Evolutionary conservation across 2,113 vertebrate species (phyloP).

Genomic region (Phalacrocorax brasilianus): DNA sequence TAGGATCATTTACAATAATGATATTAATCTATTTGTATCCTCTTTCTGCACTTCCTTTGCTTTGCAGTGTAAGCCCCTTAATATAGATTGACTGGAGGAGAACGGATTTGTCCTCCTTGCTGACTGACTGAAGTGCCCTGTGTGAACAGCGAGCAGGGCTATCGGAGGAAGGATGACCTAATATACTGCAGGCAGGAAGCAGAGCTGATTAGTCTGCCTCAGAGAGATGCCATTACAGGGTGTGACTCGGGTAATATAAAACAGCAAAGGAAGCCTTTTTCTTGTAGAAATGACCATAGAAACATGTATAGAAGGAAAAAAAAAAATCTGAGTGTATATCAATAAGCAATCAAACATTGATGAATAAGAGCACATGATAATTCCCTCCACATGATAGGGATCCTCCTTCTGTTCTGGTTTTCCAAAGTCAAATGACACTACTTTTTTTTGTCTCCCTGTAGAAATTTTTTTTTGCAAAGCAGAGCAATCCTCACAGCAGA

Average conservation of each 20-base stretch:
- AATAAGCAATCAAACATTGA: no score
- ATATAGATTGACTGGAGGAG: constrained; percentile 8
- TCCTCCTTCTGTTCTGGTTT: background rate
- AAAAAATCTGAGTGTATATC: background rate
- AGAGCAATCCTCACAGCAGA: background rate
- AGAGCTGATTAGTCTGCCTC: background rate
- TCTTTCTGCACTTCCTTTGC: constrained; percentile 29
- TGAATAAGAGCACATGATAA: background rate
- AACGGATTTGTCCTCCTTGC: background rate
- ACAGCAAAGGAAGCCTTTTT: background rate
- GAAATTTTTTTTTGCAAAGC: background rate
- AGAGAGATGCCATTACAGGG: background rate
- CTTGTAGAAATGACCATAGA: background rate
- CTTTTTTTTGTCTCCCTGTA: no score
- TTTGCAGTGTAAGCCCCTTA: constrained; percentile 39
- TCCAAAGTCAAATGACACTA: background rate
- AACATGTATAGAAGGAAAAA: background rate
- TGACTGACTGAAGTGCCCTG: background rate
- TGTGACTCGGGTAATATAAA: background rate
- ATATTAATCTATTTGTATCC: constrained; percentile 31
- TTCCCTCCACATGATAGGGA: background rate
- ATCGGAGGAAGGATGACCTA: background rate
- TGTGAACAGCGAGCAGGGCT: background rate
- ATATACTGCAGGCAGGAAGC: constrained; percentile 33
- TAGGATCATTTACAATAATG: background rate